These are phyloP conservation scores for Tridacna crocea DNA, from an alignment of 2,888 invertebrate species.

Conservation along the genomic window DNA sequence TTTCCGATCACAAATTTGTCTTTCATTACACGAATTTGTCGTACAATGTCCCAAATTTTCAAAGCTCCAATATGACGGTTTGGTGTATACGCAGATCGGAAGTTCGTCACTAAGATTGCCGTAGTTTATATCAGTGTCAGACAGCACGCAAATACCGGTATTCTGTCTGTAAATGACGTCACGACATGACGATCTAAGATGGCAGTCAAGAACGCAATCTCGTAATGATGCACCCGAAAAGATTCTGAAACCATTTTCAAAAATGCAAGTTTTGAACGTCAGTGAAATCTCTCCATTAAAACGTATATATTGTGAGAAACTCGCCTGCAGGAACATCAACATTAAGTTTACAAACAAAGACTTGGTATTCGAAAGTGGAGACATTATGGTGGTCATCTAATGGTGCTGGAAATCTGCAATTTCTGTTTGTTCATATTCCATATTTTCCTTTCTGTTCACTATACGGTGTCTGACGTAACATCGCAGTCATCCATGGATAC, in stretches of 20 bases:
- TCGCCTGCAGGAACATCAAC: too few relatives aligned
- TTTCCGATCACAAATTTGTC: neutral
- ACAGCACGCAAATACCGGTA: neutral
- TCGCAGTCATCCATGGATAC: too few relatives aligned
- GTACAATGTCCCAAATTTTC: slow-evolving; percentile 12
- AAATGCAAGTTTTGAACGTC: slow-evolving; percentile 6
- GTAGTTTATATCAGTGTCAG: neutral
- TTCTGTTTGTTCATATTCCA: too few relatives aligned
- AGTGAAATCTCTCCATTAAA: neutral
- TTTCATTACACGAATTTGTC: slow-evolving; percentile 5
- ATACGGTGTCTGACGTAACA: too few relatives aligned
- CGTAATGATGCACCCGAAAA: neutral
- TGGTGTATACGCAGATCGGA: neutral
- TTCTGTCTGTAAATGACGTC: neutral
- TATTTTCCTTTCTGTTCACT: too few relatives aligned
- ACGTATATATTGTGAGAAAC: too few relatives aligned
- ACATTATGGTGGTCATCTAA: too few relatives aligned
- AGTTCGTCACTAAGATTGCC: neutral
- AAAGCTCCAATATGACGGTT: neutral
- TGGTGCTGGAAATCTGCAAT: too few relatives aligned
- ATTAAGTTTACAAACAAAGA: too few relatives aligned
- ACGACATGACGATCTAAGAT: slow-evolving; percentile 2
- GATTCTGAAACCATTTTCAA: neutral
- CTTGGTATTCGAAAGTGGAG: too few relatives aligned
- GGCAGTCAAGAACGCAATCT: slow-evolving; percentile 4